These are phyloP conservation scores for Sycophaga agraensis DNA, from an alignment of 1,140 invertebrate species.

Conservation along the genomic window DNA sequence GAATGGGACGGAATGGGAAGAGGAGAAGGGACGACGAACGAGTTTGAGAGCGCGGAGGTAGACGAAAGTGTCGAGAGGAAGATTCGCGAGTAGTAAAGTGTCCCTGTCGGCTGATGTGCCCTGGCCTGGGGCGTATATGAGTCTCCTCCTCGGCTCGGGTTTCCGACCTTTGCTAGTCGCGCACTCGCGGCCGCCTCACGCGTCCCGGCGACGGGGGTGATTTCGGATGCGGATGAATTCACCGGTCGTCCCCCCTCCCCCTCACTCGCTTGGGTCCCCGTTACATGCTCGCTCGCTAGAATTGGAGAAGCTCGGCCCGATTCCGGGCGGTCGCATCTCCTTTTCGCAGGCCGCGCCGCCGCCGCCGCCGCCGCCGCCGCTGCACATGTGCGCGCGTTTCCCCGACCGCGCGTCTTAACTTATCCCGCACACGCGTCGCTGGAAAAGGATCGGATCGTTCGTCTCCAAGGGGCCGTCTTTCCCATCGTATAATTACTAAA, in stretches of 20 bases:
- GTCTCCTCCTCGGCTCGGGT: conserved; percentile 17
- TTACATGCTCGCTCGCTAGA: background rate
- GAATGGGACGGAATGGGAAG: no score
- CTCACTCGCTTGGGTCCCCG: background rate
- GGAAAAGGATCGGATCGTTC: no score
- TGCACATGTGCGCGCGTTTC: no score
- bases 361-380: no score
- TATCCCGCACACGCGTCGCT: no score
- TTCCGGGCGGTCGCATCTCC: conserved; percentile 14
- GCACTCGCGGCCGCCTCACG: background rate
- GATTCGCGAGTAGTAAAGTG: conserved; percentile 14
- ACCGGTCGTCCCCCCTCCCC: no score
- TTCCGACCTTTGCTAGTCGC: conserved; percentile 5
- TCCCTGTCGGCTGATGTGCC: background rate
- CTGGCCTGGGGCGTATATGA: no score
- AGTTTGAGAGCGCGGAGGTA: background rate
- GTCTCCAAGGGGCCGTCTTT: no score
- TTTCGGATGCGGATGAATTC: conserved; percentile 27
- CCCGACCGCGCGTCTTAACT: no score
- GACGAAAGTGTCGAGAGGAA: conserved; percentile 1
- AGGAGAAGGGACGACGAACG: background rate
- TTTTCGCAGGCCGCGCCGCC: conserved; percentile 8
- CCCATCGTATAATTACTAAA: no score
- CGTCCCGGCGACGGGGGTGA: conserved; percentile 7
- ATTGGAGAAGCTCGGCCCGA: background rate